Evolutionary conservation across 1,140 invertebrate species (phyloP), one percentile per base, ranked within the genome.

Genomic region (Gonioctena quinquepunctata): DNA sequence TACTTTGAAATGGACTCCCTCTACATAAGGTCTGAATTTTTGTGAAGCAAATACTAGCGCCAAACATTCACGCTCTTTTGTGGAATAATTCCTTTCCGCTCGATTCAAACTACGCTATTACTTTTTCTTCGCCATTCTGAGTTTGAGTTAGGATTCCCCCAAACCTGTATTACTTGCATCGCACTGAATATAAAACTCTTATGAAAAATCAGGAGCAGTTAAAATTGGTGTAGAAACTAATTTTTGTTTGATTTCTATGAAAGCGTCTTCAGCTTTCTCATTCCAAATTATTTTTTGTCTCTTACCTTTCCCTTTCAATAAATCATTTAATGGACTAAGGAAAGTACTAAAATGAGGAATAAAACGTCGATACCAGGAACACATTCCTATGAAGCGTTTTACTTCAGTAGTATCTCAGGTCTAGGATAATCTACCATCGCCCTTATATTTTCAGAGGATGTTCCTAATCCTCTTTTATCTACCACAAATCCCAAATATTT

Each of bases 401-500:
- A 64, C 22, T 18, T 64, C 28, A 21, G 62, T 64, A 13, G 62
- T 26, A 22, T 64, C 13, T 19, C 19, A 22, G 62, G 62, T 21
- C 16, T 25, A 22, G 62, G 62, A 48, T 48, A 64, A 5, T 64
- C 48, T 5, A 42, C 6, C 33, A 64, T 64, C 6, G 69, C 59
- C 8, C 11, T 18, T 27, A 71, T 49, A 16, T 83, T 83, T 2
- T 71, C 75, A 2, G 82, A 80, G 54, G 84, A 79, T 1, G 77
- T 77, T 7, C 72, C 54, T 0, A 86, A 64, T 2, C 82, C 82
- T 16, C 78, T 49, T 0, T 61, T 19, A 48, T 77, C 65, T 28
- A 84, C 71, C 2, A 77, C 23, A 61, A 78, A 77, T 0, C 82
- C 82, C 16, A 84, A 70, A 68, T 82, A 83, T 70, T 70, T 76